Evolutionary conservation across 2,888 invertebrate genomes (phyloP).

Genomic region (Drosophila prolongata): DNA sequence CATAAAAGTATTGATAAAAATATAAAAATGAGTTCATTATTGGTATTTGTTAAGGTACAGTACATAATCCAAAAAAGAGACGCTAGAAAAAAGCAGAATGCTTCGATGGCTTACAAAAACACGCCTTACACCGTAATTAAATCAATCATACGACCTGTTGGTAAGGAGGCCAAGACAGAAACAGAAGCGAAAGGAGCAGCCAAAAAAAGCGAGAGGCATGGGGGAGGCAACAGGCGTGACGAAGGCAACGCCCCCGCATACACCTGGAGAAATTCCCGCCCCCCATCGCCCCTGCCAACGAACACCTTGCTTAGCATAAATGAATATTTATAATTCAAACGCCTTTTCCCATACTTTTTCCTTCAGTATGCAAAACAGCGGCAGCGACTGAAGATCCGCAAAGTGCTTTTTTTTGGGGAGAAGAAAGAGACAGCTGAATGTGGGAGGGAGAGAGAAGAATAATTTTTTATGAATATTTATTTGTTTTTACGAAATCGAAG

Average conservation of each 20-base stretch:
- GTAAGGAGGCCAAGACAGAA: constrained; percentile 41
- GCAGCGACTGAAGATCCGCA: constrained; percentile 51
- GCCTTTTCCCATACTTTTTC: constrained; percentile 41
- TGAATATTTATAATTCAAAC: constrained; percentile 76
- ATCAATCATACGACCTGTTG: constrained; percentile 71
- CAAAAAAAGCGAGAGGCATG: constrained; percentile 4
- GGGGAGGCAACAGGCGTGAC: constrained; percentile 43
- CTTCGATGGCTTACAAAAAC: constrained; percentile 41
- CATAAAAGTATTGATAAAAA: too few relatives aligned
- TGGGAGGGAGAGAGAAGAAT: constrained; percentile 41
- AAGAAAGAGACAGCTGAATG: background rate
- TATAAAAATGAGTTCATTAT: too few relatives aligned
- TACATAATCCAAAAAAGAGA: too few relatives aligned
- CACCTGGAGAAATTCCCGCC: constrained; percentile 67
- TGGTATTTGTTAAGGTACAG: too few relatives aligned
- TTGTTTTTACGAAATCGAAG: constrained; percentile 76
- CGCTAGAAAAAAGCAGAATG: constrained; percentile 3
- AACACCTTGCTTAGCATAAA: constrained; percentile 72
- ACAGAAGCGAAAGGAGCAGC: constrained; percentile 52
- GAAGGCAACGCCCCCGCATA: constrained; percentile 50
- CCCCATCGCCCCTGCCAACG: background rate
- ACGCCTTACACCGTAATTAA: constrained; percentile 68
- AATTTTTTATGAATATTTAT: constrained; percentile 78
- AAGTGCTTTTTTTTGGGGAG: constrained; percentile 61
- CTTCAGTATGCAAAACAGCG: constrained; percentile 37